These are phyloP conservation scores for Thelaira solivaga DNA, from an alignment of 2,888 invertebrate genomes.

Conservation along the genomic window DNA sequence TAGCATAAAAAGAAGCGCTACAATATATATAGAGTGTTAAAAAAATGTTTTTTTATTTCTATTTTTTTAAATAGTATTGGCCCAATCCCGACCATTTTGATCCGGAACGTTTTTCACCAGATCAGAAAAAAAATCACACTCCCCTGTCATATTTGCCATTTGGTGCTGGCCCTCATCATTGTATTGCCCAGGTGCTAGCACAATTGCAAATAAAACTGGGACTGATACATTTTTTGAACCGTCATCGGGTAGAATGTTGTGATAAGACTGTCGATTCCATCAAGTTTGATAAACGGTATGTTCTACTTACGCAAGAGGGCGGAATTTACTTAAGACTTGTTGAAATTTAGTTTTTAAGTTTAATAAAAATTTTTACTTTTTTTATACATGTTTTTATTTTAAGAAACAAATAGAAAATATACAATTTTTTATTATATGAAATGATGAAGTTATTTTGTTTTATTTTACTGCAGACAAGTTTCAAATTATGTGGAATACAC, in stretches of 20 bases:
- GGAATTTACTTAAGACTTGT: conserved; percentile 71
- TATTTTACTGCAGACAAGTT: too few species aligned
- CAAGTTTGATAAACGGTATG: conserved; percentile 70
- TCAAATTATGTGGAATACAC: too few species aligned
- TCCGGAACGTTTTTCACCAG: conserved; percentile 73
- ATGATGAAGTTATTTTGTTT: not conserved
- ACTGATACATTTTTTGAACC: conserved; percentile 73
- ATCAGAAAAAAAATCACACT: conserved; percentile 68
- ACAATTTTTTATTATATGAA: conserved; percentile 1
- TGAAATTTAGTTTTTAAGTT: conserved; percentile 63
- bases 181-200: conserved; percentile 74
- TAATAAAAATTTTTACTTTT: conserved; percentile 16
- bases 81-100: conserved; percentile 74
- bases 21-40: too few species aligned
- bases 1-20: not conserved
- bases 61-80: conserved; percentile 70
- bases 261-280: conserved; percentile 70
- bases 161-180: conserved; percentile 73
- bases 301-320: conserved; percentile 70
- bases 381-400: conserved; percentile 30
- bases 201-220: conserved; percentile 73
- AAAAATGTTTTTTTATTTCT: not conserved
- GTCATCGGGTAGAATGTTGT: conserved; percentile 72
- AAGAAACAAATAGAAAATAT: conserved; percentile 21
- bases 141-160: conserved; percentile 75